Percentiles rank a stretch among this genome's conserved stretches.
These are phyloP conservation scores for Drosophila repleta DNA, from an alignment of 1,140 invertebrate species.

Conservation along the genomic window DNA sequence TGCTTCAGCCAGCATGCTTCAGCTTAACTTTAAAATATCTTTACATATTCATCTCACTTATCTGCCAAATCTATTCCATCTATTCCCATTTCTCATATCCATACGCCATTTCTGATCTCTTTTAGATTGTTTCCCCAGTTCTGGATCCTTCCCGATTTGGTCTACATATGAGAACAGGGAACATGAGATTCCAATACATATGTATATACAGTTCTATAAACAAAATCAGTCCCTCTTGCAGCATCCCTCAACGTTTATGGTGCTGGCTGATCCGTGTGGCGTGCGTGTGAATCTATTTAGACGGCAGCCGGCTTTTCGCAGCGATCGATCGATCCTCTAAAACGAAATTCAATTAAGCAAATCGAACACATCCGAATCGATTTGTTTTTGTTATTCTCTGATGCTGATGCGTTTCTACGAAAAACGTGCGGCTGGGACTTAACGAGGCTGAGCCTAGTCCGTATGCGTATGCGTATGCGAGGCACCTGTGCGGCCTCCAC, in stretches of 20 bases:
- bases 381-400: slow-evolving; percentile 16
- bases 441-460: background rate
- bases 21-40: too few species aligned
- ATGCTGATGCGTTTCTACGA: slow-evolving; percentile 61
- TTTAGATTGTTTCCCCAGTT: background rate
- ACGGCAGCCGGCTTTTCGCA: slow-evolving; percentile 33
- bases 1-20: too few species aligned
- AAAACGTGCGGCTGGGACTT: slow-evolving; percentile 38
- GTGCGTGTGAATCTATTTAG: slow-evolving; percentile 77
- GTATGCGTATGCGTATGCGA: slow-evolving; percentile 44
- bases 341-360: slow-evolving; percentile 74
- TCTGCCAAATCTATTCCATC: background rate
- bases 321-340: slow-evolving; percentile 25
- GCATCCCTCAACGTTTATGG: background rate
- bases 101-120: background rate
- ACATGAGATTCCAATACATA: background rate
- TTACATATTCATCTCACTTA: too few species aligned
- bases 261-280: slow-evolving; percentile 1
- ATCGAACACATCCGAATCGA: slow-evolving; percentile 64
- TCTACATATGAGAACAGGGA: background rate
- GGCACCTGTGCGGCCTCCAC: slow-evolving; percentile 40
- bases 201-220: slow-evolving; percentile 4
- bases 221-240: background rate
- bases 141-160: background rate
- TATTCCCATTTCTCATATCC: background rate